A percentile compares a stretch with the other conserved stretches of the same genome.
Conservation (phyloP, 35 echinoderm and acorn worm species). For the Ptychodera flava region DNA sequence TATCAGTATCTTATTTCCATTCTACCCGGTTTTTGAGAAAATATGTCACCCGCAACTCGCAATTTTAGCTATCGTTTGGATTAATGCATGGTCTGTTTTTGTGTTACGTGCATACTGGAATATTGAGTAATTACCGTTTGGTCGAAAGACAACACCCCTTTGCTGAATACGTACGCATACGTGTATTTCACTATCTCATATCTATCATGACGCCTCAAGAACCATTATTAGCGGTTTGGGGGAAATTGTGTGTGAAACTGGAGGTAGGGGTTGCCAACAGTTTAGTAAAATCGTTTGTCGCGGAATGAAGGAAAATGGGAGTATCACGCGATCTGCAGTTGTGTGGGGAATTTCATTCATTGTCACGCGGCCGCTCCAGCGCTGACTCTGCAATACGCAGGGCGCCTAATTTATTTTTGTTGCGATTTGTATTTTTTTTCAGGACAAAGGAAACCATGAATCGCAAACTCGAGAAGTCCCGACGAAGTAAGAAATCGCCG, state of each 20-base stretch:
- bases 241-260: too few species aligned
- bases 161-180: background rate
- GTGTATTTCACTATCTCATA: too few species aligned
- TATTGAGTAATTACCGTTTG: background rate
- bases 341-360: background rate
- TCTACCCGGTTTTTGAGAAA: too few species aligned
- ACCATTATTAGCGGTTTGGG: too few species aligned
- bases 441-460: background rate
- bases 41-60: background rate
- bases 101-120: background rate
- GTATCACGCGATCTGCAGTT: too few species aligned
- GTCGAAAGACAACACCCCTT: background rate
- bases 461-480: background rate
- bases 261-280: too few species aligned
- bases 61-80: background rate
- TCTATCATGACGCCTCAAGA: too few species aligned
- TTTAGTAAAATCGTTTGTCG: too few species aligned
- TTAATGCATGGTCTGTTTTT: background rate
- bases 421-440: background rate
- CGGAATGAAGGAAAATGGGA: too few species aligned
- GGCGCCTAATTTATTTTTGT: background rate
- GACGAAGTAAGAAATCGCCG: background rate
- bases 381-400: background rate
- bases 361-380: background rate
- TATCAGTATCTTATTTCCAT: too few species aligned